These are phyloP conservation scores for Solenopsis invicta DNA, from an alignment of 1,140 invertebrate species.

Conservation along the genomic window DNA sequence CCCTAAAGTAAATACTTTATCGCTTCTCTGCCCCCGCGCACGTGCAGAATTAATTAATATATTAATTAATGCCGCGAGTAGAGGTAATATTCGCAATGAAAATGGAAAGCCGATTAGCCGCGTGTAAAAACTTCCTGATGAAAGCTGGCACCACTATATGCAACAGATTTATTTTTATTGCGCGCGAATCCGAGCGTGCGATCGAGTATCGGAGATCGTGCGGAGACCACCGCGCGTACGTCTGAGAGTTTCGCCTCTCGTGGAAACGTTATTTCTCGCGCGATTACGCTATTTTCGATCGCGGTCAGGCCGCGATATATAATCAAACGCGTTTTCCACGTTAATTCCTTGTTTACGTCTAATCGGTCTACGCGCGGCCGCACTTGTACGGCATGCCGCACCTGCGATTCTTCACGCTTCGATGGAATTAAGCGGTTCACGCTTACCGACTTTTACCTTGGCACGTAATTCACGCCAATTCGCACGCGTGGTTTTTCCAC, in stretches of 20 bases:
- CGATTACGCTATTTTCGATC: constrained; percentile 15
- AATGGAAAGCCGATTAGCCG: constrained; percentile 49
- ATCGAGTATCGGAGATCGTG: background rate
- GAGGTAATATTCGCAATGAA: constrained; percentile 29
- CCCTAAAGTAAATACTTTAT: constrained; percentile 41
- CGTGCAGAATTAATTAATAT: background rate
- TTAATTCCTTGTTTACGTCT: background rate
- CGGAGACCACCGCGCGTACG: background rate
- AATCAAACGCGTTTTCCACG: background rate
- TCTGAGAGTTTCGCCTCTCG: background rate
- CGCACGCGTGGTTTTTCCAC: constrained; percentile 12
- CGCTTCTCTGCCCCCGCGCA: background rate
- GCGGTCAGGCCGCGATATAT: background rate
- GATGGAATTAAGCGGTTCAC: constrained; percentile 51
- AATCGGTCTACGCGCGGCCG: background rate
- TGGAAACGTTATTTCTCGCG: background rate
- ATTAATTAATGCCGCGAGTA: constrained; percentile 36
- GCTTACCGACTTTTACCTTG: constrained; percentile 52
- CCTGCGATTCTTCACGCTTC: constrained; percentile 46
- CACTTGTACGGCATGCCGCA: background rate
- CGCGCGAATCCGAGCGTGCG: constrained; percentile 24
- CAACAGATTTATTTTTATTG: constrained; percentile 6
- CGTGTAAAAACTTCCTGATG: constrained; percentile 59
- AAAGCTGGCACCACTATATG: background rate
- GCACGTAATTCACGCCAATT: constrained; percentile 51